Conservation (phyloP, 2,888 invertebrate species). For the Cyaniris semiargus region DNA sequence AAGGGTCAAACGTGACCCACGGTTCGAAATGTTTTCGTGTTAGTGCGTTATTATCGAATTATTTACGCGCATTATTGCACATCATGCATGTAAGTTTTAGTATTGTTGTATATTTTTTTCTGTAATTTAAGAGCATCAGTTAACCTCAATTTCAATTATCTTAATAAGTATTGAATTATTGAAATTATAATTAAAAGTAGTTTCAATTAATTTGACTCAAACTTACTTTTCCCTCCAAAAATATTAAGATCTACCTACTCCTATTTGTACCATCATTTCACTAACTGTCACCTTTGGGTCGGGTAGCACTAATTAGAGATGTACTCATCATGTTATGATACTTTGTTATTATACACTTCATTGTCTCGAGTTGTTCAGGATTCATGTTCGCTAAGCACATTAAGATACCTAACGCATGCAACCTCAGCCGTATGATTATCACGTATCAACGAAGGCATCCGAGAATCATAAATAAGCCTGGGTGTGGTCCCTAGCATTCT, state of each 20-base stretch:
- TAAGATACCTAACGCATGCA: conserved; percentile 30
- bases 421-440: conserved; percentile 23
- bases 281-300: background rate
- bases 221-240: background rate
- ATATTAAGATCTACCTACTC: background rate
- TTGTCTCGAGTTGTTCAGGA: conserved; percentile 35
- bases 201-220: background rate
- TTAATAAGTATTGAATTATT: background rate
- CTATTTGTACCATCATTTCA: background rate
- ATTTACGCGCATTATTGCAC: conserved; percentile 48
- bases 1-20: conserved; percentile 57
- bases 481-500: conserved; percentile 22
- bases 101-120: conserved; percentile 4
- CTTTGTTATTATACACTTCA: conserved; percentile 36
- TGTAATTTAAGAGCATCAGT: background rate
- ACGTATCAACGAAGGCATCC: conserved; percentile 30
- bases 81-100: conserved; percentile 73
- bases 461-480: conserved; percentile 25
- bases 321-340: conserved; percentile 13
- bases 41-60: conserved; percentile 53
- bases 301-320: background rate
- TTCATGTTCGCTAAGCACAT: conserved; percentile 35
- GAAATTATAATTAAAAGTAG: background rate
- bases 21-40: conserved; percentile 64
- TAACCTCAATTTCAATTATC: no score